Percentiles rank a stretch among this genome's conserved stretches.
phyloP scores from a whole-genome alignment of 2,888 invertebrate species.

The Drosophila setosimentum region DNA sequence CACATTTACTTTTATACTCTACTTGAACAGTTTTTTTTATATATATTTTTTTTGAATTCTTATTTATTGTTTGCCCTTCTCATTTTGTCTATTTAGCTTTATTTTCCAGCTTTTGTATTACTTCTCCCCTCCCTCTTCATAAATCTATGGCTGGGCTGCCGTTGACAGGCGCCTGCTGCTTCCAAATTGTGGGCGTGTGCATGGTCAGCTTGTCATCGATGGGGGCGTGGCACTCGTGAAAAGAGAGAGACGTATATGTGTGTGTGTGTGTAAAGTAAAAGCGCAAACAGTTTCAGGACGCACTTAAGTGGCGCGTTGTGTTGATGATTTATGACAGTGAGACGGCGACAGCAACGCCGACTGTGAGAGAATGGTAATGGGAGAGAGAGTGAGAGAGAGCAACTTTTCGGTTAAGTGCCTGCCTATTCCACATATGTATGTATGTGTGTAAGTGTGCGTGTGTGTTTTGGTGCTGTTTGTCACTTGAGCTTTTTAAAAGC shows the following conservation, averaged over 20 bases:
- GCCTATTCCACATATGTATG: slow-evolving; percentile 10
- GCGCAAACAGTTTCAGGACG: slow-evolving; percentile 77
- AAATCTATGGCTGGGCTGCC: slow-evolving; percentile 40
- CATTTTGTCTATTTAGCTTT: slow-evolving; percentile 6
- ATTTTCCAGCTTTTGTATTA: slow-evolving; percentile 32
- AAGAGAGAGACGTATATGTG: not conserved
- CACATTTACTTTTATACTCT: slow-evolving; percentile 34
- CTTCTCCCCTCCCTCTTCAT: slow-evolving; percentile 3
- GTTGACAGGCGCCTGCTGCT: slow-evolving; percentile 55
- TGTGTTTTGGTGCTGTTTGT: slow-evolving; percentile 40
- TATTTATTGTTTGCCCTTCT: slow-evolving; percentile 33
- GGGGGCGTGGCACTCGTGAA: slow-evolving; percentile 51
- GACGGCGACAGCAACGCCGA: slow-evolving; percentile 13
- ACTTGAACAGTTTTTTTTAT: slow-evolving; percentile 23
- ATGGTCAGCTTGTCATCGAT: slow-evolving; percentile 62
- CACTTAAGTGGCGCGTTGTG: slow-evolving; percentile 78
- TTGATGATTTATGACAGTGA: slow-evolving; percentile 75
- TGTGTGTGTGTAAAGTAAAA: slow-evolving; percentile 63
- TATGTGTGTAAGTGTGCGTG: slow-evolving; percentile 9
- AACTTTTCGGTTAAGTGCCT: slow-evolving; percentile 65
- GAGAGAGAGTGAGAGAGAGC: slow-evolving; percentile 1
- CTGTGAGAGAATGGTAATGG: slow-evolving; percentile 7
- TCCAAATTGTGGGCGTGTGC: slow-evolving; percentile 54
- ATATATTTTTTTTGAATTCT: slow-evolving; percentile 32
- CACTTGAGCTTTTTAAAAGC: slow-evolving; percentile 53